phyloP scores from a whole-genome alignment of 2,797 vertebrate genomes.

The Tapera naevia region DNA sequence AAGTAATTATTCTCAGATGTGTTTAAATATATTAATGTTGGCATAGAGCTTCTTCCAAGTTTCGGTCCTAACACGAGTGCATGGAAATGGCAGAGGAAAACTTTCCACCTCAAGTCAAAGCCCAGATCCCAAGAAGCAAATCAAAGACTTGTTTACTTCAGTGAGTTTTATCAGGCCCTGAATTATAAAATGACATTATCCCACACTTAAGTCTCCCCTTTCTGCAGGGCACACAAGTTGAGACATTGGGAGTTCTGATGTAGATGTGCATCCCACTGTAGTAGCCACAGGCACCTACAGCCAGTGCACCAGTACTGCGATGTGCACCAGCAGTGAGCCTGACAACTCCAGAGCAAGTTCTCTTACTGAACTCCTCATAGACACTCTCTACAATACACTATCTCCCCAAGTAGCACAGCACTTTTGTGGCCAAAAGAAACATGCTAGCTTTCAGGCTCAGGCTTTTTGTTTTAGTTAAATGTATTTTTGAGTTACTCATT shows the following conservation, averaged over 20 bases:
- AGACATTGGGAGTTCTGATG: background rate
- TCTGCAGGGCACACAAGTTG: background rate
- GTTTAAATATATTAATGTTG: background rate
- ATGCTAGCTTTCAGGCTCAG: background rate
- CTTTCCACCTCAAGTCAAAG: background rate
- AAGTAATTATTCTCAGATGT: background rate
- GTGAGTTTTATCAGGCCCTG: background rate
- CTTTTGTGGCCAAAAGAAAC: background rate
- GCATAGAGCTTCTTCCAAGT: background rate
- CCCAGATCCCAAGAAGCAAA: background rate
- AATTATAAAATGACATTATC: background rate
- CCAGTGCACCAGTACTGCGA: fast-evolving
- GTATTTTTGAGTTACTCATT: background rate
- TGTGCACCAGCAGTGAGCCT: background rate
- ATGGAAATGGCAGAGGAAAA: background rate
- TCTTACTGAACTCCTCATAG: background rate
- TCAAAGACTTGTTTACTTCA: background rate
- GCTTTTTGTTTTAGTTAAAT: background rate
- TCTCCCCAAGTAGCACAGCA: background rate
- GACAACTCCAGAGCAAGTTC: background rate
- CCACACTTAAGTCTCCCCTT: background rate
- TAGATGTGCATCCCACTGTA: fast-evolving
- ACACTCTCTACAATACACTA: too few relatives aligned
- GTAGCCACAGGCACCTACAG: background rate
- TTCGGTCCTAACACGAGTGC: background rate